Evolutionary conservation across 2,797 vertebrate species (phyloP).

Genomic region (Threskiornis aethiopicus): DNA sequence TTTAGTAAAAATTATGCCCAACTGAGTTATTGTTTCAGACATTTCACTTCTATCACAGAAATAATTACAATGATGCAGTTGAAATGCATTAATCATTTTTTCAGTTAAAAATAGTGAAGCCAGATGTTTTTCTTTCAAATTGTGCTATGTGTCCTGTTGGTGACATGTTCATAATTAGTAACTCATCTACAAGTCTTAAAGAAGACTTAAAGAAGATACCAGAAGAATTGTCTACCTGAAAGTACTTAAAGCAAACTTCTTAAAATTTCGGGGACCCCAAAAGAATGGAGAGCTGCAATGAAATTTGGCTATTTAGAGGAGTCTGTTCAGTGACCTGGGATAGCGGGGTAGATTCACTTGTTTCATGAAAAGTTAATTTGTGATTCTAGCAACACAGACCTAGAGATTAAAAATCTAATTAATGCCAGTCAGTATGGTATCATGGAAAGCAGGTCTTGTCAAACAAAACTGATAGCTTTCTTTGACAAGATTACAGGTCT

Average conservation of each 20-base stretch:
- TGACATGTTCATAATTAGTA: background rate
- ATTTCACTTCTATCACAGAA: background rate
- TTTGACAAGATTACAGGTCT: slow-evolving; percentile 1
- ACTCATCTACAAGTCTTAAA: background rate
- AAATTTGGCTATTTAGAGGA: background rate
- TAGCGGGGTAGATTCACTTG: background rate
- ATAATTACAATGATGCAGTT: background rate
- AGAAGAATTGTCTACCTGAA: background rate
- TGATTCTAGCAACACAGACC: slow-evolving; percentile 5
- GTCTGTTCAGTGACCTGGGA: background rate
- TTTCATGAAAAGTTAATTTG: slow-evolving; percentile 1
- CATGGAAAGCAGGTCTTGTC: slow-evolving; percentile 8
- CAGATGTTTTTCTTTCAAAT: background rate
- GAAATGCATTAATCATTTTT: background rate
- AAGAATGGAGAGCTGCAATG: background rate
- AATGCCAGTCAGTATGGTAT: slow-evolving; percentile 3
- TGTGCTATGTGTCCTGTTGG: background rate
- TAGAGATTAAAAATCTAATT: slow-evolving; percentile 51
- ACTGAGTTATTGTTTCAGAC: background rate
- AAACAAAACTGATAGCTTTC: slow-evolving; percentile 7
- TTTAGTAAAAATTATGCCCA: background rate
- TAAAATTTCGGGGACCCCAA: background rate
- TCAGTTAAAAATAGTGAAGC: background rate
- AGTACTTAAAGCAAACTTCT: background rate
- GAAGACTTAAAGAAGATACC: background rate